A percentile compares a stretch with the other conserved stretches of the same genome.
These are phyloP conservation scores for Colistium nudipinnis DNA, from an alignment of 2,113 vertebrate species.

Conservation along the genomic window DNA sequence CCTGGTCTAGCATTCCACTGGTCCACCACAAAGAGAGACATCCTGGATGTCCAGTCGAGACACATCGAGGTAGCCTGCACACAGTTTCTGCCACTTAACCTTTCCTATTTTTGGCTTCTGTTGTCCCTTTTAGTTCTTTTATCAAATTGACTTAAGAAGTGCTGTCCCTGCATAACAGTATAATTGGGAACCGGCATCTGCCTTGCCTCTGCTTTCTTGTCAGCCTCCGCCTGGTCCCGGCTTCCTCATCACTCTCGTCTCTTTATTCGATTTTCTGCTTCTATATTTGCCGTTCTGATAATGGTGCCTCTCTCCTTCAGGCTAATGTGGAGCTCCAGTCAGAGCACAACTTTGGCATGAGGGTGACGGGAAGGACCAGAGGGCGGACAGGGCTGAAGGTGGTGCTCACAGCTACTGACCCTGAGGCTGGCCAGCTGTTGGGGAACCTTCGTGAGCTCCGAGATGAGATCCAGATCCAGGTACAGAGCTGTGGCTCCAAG, in stretches of 20 bases:
- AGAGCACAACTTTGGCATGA: conserved; percentile 92
- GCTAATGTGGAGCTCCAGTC: conserved; percentile 85
- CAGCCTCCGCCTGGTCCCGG: conserved; percentile 18
- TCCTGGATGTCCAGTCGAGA: conserved; percentile 87
- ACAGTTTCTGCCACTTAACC: conserved; percentile 14
- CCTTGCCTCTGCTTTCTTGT: conserved; percentile 34
- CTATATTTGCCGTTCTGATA: conserved; percentile 46
- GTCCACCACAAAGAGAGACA: conserved; percentile 92
- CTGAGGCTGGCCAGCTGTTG: conserved; percentile 82
- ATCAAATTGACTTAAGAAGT: conserved; percentile 48
- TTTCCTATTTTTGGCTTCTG: conserved; percentile 35
- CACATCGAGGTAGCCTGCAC: conserved; percentile 85
- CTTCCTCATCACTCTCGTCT: conserved; percentile 28
- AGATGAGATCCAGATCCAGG: conserved; percentile 95
- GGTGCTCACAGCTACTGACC: conserved; percentile 82
- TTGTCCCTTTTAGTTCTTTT: conserved; percentile 40
- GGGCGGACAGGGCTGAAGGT: conserved; percentile 91
- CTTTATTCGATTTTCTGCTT: conserved; percentile 63
- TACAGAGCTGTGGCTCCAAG: conserved; percentile 49
- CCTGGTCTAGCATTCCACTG: conserved; percentile 91
- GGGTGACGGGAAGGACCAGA: conserved; percentile 84
- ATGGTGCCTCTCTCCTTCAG: conserved; percentile 74
- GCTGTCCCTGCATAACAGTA: conserved; percentile 28
- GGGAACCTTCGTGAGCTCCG: conserved; percentile 83
- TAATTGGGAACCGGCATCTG: conserved; percentile 34